Conservation (phyloP, 2,888 invertebrate species). For the Eristalis intricaria region DNA sequence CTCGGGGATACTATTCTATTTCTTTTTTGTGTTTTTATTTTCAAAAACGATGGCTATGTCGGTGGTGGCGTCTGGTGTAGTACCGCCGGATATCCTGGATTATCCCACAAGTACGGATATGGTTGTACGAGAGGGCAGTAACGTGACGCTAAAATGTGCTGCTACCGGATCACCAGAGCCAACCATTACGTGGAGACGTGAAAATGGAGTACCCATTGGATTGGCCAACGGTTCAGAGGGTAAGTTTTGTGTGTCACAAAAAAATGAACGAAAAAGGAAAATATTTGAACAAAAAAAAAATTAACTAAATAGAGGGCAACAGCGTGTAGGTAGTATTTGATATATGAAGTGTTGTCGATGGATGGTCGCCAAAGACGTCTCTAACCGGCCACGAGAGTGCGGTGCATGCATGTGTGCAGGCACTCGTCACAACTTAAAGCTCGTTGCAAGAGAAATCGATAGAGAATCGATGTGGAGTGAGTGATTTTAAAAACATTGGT, state of each 20-base stretch:
- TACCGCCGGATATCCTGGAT: constrained; percentile 93
- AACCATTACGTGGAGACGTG: constrained; percentile 93
- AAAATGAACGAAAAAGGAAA: constrained; percentile 5
- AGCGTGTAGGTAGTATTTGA: constrained; percentile 49
- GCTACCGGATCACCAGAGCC: constrained; percentile 94
- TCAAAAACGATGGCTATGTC: constrained; percentile 52
- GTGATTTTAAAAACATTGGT: neutral
- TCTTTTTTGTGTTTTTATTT: neutral
- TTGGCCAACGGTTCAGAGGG: constrained; percentile 87
- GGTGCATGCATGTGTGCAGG: neutral
- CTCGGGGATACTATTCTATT: constrained; percentile 50
- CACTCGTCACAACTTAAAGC: neutral
- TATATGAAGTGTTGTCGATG: constrained; percentile 57
- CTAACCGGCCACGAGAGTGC: neutral
- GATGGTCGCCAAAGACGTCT: constrained; percentile 12
- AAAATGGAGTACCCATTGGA: constrained; percentile 89
- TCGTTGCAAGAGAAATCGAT: neutral
- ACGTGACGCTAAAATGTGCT: constrained; percentile 92
- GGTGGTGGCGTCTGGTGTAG: constrained; percentile 81
- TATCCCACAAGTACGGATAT: constrained; percentile 92
- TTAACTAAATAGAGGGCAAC: constrained; percentile 58
- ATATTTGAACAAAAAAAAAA: constrained; percentile 20
- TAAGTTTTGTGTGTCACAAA: constrained; percentile 78
- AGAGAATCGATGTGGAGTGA: neutral
- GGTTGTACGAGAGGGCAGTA: constrained; percentile 93